Base-by-base conservation (phyloP, 2,113 vertebrate species). In the Copsychus sechellarum region DNA sequence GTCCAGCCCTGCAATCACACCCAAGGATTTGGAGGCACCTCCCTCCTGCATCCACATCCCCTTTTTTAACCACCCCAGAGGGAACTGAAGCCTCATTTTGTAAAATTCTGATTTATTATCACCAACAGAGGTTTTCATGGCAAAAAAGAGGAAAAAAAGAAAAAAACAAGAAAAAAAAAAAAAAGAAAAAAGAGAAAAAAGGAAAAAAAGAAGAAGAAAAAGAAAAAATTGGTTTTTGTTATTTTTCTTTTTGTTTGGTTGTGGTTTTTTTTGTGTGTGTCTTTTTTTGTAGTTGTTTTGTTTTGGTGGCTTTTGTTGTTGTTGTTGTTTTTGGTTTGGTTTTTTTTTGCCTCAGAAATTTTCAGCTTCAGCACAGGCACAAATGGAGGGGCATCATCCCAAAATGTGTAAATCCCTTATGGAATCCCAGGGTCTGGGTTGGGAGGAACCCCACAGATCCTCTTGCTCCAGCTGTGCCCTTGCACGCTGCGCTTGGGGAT, bases 351-450 rank as follows among this genome's bases (percentile, higher is more conserved):
- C 53, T 88, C 69, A 40, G 58, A 36, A 73, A 57, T 26, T 25
- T 36, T 36, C 36, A 47, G 9, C 21, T 58, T 73, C 29, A 17
- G 53, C 45, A 36, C 19, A 16, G 47, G 26, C 81, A 71, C n/a
- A 45, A 76, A 33, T 0, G 7, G 15, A 19, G 61, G 38, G 51
- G 12, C 8, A 12, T 16, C 19, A 24, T 21, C 60, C 56, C 91
- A 17, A 92, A 91, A 40, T 5, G 31, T 2, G 9, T 11, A 20
- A 50, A 26, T 50, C 38, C 40, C 57, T 36, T 1, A 2, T 2
- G 42, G 62, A 11, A n/a, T 33, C 1, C 4, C 47, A 15, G 62
- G 18, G 3, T 40, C 0, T 15, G 69, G n/a, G n/a, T 0, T 2
- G 61, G 61, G 15, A 61, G 54, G 54, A 24, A 3, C 25, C 34